A percentile compares a stretch with the other conserved stretches of the same genome.
Conservation (phyloP, 2,888 invertebrate species). For the Drosophila tripunctata region DNA sequence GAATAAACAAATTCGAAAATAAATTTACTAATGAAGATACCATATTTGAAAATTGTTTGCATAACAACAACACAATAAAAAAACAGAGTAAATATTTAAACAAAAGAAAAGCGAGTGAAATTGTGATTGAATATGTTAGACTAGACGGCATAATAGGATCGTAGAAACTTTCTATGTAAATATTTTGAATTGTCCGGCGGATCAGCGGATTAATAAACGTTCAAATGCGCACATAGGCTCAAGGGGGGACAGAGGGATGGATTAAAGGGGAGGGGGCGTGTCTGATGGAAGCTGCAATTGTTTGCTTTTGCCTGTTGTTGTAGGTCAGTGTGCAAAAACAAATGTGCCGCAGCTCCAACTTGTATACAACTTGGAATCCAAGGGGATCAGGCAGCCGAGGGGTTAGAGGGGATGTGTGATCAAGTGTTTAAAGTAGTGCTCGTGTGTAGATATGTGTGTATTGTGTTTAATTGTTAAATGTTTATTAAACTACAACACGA, state of each 20-base stretch:
- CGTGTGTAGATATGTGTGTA: constrained; percentile 23
- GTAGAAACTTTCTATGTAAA: constrained; percentile 67
- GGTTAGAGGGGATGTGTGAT: constrained; percentile 24
- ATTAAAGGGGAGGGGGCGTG: constrained; percentile 15
- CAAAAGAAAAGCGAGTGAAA: constrained; percentile 30
- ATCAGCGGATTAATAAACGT: constrained; percentile 53
- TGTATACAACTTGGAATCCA: constrained; percentile 47
- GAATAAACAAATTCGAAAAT: constrained; percentile 24
- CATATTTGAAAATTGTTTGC: constrained; percentile 22
- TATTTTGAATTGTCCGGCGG: constrained; percentile 72
- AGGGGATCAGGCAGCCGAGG: neutral
- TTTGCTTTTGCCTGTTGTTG: constrained; percentile 76
- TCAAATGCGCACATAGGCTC: too few relatives aligned
- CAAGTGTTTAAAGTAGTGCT: constrained; percentile 75
- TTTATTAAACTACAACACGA: constrained; percentile 75
- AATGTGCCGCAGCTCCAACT: constrained; percentile 50
- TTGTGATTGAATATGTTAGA: constrained; percentile 34
- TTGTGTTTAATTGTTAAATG: constrained; percentile 79
- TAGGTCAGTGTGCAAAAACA: constrained; percentile 83
- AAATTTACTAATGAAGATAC: constrained; percentile 23
- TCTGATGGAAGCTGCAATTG: constrained; percentile 66
- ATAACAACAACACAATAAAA: constrained; percentile 25
- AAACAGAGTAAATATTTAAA: constrained; percentile 72
- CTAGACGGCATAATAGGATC: constrained; percentile 60
- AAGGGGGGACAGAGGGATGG: neutral